These are phyloP conservation scores for Caenorhabditis sulstoni DNA, from an alignment of 2,888 invertebrate genomes.

Conservation along the genomic window DNA sequence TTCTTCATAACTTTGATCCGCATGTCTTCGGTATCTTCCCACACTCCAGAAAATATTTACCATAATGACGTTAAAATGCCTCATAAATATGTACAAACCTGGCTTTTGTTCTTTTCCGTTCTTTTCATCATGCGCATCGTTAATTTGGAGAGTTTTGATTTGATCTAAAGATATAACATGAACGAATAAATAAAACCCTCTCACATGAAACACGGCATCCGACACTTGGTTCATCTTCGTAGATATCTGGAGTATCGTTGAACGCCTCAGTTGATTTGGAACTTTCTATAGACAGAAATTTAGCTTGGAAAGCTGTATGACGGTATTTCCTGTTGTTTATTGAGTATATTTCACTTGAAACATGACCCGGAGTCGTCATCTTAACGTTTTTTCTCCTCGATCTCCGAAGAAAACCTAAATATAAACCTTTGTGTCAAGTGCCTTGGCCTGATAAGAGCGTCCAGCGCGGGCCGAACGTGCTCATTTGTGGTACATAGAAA, in stretches of 20 bases:
- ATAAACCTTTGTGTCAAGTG: no score
- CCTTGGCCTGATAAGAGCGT: no score
- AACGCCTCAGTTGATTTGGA: conserved; percentile 1
- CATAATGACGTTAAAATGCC: no score
- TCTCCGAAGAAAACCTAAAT: no score
- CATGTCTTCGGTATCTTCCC: conserved; percentile 35
- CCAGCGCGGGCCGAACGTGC: no score
- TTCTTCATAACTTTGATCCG: conserved; percentile 24
- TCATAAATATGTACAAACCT: no score
- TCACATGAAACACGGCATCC: conserved; percentile 30
- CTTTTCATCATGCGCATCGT: no score
- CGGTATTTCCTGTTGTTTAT: conserved; percentile 48
- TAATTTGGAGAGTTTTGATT: background rate
- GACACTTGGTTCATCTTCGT: conserved; percentile 39
- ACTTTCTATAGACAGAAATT: background rate
- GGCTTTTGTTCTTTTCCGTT: no score
- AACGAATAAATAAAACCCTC: background rate
- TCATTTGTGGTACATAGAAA: no score
- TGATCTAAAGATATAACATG: no score
- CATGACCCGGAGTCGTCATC: background rate
- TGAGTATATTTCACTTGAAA: conserved; percentile 38
- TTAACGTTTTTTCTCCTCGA: no score
- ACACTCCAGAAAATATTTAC: background rate
- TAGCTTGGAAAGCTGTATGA: conserved; percentile 40
- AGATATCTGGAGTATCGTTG: conserved; percentile 59